Percentiles rank a stretch among this genome's conserved stretches.
phyloP scores from a whole-genome alignment of 2,797 vertebrate genomes.

The Amphiprion clarkii region DNA sequence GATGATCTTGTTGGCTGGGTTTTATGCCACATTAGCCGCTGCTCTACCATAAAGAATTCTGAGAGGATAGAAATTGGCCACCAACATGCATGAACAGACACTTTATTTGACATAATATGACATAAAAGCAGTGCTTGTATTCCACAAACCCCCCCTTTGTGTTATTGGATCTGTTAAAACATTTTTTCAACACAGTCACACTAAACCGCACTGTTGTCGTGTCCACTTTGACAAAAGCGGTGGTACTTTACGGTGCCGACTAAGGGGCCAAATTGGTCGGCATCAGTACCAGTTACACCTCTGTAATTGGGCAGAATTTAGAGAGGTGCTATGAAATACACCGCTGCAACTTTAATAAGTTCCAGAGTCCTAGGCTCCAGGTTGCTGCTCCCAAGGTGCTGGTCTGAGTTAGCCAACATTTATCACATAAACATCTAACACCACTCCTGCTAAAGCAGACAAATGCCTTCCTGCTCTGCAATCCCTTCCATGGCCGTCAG shows the following conservation, averaged over 20 bases:
- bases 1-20: slow-evolving; percentile 67
- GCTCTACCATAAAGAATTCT: slow-evolving; percentile 73
- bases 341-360: slow-evolving; percentile 88
- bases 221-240: slow-evolving; percentile 46
- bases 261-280: slow-evolving; percentile 62
- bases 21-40: slow-evolving; percentile 78
- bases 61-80: slow-evolving; percentile 53
- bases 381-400: slow-evolving; percentile 86
- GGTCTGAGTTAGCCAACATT: slow-evolving; percentile 87
- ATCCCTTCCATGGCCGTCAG: slow-evolving; percentile 82
- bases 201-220: slow-evolving; percentile 39
- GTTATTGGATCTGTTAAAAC: slow-evolving; percentile 40
- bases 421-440: slow-evolving; percentile 89
- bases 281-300: slow-evolving; percentile 73
- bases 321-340: slow-evolving; percentile 83
- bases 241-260: slow-evolving; percentile 58
- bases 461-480: slow-evolving; percentile 87
- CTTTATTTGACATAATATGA: slow-evolving; percentile 60
- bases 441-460: slow-evolving; percentile 88
- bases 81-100: slow-evolving; percentile 56
- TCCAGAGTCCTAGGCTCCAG: slow-evolving; percentile 83
- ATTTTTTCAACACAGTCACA: slow-evolving; percentile 31
- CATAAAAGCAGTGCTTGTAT: slow-evolving; percentile 46
- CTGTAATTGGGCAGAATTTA: slow-evolving; percentile 86
- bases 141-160: slow-evolving; percentile 6